Base-by-base conservation (phyloP, 2,888 invertebrate species). In the Amblyteles armatorius region DNA sequence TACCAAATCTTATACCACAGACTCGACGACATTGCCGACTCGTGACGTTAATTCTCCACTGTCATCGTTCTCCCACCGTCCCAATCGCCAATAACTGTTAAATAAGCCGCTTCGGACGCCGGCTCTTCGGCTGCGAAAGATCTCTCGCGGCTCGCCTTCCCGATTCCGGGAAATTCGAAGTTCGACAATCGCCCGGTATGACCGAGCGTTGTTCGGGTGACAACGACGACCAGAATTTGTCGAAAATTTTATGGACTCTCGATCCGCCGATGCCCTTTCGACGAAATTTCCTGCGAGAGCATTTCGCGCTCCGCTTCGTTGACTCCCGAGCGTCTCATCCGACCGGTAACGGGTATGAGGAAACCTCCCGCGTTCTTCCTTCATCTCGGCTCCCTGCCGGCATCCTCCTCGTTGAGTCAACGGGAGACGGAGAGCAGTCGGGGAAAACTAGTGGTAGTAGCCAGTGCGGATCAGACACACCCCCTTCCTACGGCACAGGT, bases 261-360 rank as follows among this genome's bases (percentile, higher is more conserved):
- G 79, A 72, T 36, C 57, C 67, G 3, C 69, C 63, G 48, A 82
- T 72, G 11, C 85, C 83, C 83, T 79, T 77, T 79, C 78, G 29
- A 6, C 82, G 76, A 84, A 88, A 86, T 87, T 87, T 90, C 84
- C 85, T 69, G 86, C 83, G 80, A 87, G 84, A 87, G 88, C 86
- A 89, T 90, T 90, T 63, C 84, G 83, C 72, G 80, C 87, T 84
- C 74, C 85, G 83, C 86, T 83, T 88, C 88, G 83, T 87, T 90
- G 88, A 81, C 83, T 84, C 72, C 76, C 13, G 36, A 79, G 52
- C 36, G 40, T 63, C 36, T 36, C 16, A 7, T 67, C 16, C 22
- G 9, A n/a, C 44, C 36, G 19, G 6, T 36, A 48, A 48, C 50
- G 5, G 36, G 29, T 50, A 33, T 16, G 13, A 33, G 16, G 50